Conservation (phyloP, 2,797 vertebrate genomes). For the Erethizon dorsatum region DNA sequence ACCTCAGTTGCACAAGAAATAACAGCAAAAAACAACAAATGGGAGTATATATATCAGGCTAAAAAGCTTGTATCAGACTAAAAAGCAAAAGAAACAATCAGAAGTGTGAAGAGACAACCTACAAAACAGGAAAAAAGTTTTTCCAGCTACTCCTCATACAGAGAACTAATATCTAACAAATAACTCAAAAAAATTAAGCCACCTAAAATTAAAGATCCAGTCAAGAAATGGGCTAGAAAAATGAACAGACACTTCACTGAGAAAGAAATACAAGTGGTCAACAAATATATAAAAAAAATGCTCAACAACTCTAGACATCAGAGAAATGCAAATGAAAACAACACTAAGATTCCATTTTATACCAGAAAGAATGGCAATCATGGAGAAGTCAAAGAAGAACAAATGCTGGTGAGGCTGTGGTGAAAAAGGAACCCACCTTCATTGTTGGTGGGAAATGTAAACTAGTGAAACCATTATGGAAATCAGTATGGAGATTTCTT, state of each 20-base stretch:
- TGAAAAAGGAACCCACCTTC: not conserved
- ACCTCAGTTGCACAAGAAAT: not conserved
- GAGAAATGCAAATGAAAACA: not conserved
- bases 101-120: not conserved
- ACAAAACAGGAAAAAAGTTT: not conserved
- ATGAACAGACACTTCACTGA: not conserved
- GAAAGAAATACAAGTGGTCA: not conserved
- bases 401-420: not conserved
- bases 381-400: not conserved
- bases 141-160: not conserved
- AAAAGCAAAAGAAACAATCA: not conserved
- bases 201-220: not conserved
- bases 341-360: not conserved
- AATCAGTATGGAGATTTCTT: not conserved
- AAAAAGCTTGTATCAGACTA: not conserved
- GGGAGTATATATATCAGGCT: not conserved
- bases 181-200: not conserved
- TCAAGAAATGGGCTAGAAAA: not conserved
- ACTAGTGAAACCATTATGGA: not conserved
- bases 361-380: not conserved
- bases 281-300: not conserved
- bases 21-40: not conserved
- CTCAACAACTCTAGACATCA: not conserved
- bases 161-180: not conserved
- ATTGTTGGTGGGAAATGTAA: not conserved